phyloP scores from a whole-genome alignment of 2,797 vertebrate genomes.

The Heteromormyrus szaboi region DNA sequence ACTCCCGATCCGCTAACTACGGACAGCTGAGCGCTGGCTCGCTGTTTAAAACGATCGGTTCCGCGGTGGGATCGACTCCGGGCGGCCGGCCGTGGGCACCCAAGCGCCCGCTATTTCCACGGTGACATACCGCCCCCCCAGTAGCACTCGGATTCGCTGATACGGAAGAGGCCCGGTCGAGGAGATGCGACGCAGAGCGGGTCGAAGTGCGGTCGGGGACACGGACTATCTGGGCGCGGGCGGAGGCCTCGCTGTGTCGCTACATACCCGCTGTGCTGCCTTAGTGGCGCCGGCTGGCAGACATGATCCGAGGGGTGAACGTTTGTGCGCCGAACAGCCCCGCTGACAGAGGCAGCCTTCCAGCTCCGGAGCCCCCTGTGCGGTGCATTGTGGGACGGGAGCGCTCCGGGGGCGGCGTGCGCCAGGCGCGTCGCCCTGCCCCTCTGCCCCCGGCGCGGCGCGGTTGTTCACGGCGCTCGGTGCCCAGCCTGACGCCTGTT shows the following conservation, averaged over 20 bases:
- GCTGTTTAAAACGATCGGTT: background rate
- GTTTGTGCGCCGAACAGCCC: constrained; percentile 40
- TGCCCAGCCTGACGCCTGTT: background rate
- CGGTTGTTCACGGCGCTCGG: background rate
- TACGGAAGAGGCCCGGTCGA: background rate
- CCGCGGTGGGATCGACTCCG: background rate
- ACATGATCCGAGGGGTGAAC: constrained; percentile 59
- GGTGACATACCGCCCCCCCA: background rate
- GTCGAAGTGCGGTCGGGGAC: background rate
- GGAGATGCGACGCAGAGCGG: background rate
- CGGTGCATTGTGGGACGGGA: constrained; percentile 40
- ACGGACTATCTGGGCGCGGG: background rate
- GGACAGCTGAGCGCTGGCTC: background rate
- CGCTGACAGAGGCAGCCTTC: constrained; percentile 24
- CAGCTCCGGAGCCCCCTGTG: constrained; percentile 13
- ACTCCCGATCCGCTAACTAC: background rate
- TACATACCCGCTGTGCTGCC: constrained; percentile 48
- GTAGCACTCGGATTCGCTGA: background rate
- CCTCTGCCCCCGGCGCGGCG: constrained; percentile 1
- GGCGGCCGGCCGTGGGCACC: background rate
- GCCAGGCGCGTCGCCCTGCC: background rate
- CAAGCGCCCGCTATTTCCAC: background rate
- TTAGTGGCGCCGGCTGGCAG: constrained; percentile 41
- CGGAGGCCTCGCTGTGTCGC: background rate
- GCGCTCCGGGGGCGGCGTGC: background rate